These are phyloP conservation scores for Synergus japonicus DNA, from an alignment of 2,888 invertebrate genomes.

Conservation along the genomic window DNA sequence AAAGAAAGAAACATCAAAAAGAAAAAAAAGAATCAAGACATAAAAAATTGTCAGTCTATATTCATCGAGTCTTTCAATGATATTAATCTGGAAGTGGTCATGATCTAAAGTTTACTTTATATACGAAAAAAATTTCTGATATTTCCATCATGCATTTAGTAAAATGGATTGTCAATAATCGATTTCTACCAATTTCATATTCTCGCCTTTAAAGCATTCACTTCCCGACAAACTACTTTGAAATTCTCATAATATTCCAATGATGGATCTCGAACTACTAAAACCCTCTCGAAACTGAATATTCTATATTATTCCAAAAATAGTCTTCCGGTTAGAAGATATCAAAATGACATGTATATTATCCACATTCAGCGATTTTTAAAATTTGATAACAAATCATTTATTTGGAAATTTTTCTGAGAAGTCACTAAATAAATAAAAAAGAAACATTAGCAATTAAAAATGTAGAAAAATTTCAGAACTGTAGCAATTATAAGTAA, in stretches of 20 bases:
- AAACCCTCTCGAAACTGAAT: neutral
- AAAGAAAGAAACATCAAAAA: neutral
- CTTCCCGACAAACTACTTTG: neutral
- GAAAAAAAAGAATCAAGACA: neutral
- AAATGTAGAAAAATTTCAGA: too few species aligned
- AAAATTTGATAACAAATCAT: too few species aligned
- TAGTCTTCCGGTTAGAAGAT: neutral
- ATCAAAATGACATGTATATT: neutral
- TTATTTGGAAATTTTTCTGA: too few species aligned
- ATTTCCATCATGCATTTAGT: neutral
- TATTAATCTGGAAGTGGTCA: neutral
- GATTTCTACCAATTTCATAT: neutral
- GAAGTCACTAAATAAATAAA: too few species aligned
- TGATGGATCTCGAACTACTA: neutral
- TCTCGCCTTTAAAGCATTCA: neutral
- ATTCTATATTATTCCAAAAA: neutral
- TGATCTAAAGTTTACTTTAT: neutral
- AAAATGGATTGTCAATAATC: neutral
- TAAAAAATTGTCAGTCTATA: neutral
- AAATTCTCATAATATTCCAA: neutral
- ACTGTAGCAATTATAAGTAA: neutral
- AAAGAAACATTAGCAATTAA: too few species aligned
- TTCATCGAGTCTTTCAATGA: too few species aligned
- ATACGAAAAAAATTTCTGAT: neutral
- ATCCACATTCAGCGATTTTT: too few species aligned